A percentile compares a stretch with the other conserved stretches of the same genome.
phyloP scores from a whole-genome alignment of 2,888 invertebrate species.

The Gymnoscelis rufifasciata region DNA sequence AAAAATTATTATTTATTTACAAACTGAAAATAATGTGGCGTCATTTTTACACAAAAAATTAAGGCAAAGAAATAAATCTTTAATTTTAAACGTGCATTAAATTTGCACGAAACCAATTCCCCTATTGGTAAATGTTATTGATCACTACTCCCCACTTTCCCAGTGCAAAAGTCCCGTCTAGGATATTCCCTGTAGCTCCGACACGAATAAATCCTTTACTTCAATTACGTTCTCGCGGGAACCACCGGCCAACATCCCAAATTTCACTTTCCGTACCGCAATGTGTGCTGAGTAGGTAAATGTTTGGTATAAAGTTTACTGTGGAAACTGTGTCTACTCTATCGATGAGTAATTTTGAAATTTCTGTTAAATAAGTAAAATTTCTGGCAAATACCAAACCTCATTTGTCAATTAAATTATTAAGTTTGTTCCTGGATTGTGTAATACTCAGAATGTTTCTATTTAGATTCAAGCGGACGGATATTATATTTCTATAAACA shows the following conservation, averaged over 20 bases:
- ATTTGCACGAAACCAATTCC: too few relatives aligned
- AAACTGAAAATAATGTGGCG: too few relatives aligned
- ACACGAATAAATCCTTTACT: slow-evolving; percentile 69
- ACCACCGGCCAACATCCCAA: slow-evolving; percentile 61
- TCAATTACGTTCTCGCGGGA: slow-evolving; percentile 65
- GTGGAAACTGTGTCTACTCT: not conserved
- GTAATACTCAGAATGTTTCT: too few relatives aligned
- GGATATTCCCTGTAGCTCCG: slow-evolving; percentile 27
- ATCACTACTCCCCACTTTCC: not conserved
- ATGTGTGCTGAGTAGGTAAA: slow-evolving; percentile 26
- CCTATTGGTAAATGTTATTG: too few relatives aligned
- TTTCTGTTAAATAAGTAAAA: not conserved
- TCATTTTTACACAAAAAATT: too few relatives aligned
- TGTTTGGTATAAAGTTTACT: slow-evolving; percentile 17
- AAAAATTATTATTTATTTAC: too few relatives aligned
- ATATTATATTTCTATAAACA: too few relatives aligned
- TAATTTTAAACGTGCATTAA: too few relatives aligned
- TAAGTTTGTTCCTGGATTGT: too few relatives aligned
- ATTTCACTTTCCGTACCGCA: slow-evolving; percentile 58
- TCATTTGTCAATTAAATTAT: too few relatives aligned
- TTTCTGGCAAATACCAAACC: not conserved
- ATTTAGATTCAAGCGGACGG: too few relatives aligned
- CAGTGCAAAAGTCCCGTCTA: slow-evolving; percentile 3
- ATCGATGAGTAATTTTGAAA: not conserved
- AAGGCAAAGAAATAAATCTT: too few relatives aligned